A percentile compares a stretch with the other conserved stretches of the same genome.
These are phyloP conservation scores for Stigmatopora argus DNA, from an alignment of 2,113 vertebrate genomes.

Conservation along the genomic window DNA sequence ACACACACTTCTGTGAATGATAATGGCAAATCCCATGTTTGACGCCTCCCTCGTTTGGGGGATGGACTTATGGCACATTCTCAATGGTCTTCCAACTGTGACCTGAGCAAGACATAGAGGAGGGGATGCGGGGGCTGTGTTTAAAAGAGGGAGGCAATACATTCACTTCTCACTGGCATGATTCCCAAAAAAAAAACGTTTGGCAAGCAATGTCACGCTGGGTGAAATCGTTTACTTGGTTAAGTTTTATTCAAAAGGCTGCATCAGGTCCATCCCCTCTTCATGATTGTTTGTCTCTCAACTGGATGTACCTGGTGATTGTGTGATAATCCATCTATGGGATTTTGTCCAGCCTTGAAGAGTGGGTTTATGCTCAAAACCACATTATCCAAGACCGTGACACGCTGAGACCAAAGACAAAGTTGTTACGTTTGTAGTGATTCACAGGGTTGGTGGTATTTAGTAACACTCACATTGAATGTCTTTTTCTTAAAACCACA, in stretches of 20 bases:
- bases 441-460: no score
- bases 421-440: no score
- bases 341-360: not conserved
- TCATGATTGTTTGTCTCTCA: not conserved
- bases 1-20: conserved; percentile 40
- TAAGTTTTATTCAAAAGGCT: not conserved
- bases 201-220: not conserved
- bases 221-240: not conserved
- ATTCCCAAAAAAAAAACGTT: not conserved
- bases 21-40: conserved; percentile 37
- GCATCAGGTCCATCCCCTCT: not conserved
- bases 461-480: no score
- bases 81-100: conserved; percentile 51
- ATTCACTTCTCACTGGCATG: not conserved
- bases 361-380: no score
- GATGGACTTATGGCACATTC: conserved; percentile 31
- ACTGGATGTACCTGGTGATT: not conserved
- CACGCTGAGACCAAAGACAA: no score
- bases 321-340: not conserved
- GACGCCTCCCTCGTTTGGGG: conserved; percentile 36
- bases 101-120: conserved; percentile 39
- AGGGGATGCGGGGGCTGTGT: conserved; percentile 21
- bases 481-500: no score
- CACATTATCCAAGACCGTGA: no score
- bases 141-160: conserved; percentile 19